Percentiles rank a stretch among this genome's conserved stretches.
Conservation (phyloP, 2,888 invertebrate species). For the Ormyrus nitidulus region DNA sequence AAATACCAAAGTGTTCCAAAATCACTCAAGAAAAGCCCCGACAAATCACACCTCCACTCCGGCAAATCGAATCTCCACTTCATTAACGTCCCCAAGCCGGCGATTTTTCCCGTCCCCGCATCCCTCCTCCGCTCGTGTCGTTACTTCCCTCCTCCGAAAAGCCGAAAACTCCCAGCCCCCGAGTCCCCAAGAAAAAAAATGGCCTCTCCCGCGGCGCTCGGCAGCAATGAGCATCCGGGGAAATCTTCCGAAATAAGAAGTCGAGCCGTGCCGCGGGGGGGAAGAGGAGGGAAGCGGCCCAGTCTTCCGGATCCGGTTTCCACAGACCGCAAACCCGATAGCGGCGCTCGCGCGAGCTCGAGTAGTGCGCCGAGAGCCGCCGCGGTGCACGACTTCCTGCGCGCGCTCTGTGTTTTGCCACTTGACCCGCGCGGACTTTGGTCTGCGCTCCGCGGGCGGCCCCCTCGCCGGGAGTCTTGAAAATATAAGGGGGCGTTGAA, state of each 20-base stretch:
- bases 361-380: background rate
- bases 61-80: slow-evolving; percentile 13
- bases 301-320: slow-evolving; percentile 64
- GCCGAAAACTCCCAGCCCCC: background rate
- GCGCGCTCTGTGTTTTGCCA: slow-evolving; percentile 49
- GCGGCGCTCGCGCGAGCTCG: slow-evolving; percentile 55
- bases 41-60: slow-evolving; percentile 8
- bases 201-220: background rate
- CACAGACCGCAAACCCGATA: slow-evolving; percentile 63
- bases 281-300: slow-evolving; percentile 27
- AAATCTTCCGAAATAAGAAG: slow-evolving; percentile 69
- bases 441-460: background rate
- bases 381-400: slow-evolving; percentile 37
- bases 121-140: no score
- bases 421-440: slow-evolving; percentile 39
- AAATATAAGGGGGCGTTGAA: background rate
- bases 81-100: slow-evolving; percentile 3
- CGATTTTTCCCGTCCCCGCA: no score
- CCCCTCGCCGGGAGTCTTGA: no score
- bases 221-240: slow-evolving; percentile 69
- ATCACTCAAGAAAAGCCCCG: background rate
- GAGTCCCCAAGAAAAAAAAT: no score
- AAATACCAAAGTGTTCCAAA: background rate
- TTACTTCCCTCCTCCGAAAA: background rate
- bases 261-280: slow-evolving; percentile 53